Base-by-base conservation (phyloP, 2,888 invertebrate species). In the Tineola bisselliella region DNA sequence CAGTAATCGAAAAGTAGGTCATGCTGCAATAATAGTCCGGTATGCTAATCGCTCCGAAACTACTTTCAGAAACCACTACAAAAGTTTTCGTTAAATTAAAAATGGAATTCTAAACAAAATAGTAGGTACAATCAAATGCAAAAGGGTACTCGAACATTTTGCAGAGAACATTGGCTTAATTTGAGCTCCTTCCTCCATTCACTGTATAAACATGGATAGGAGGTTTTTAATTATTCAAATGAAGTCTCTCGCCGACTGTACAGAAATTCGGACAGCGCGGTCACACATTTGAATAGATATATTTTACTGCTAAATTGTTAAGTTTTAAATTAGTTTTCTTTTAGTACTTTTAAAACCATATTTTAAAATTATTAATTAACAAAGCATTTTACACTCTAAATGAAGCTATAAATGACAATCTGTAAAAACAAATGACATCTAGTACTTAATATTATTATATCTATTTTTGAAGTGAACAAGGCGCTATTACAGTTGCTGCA, bases 171-270 rank as follows among this genome's bases (percentile, higher is more conserved):
- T 54, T 54, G 54, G 54, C 54, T 54, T 18, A 1, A 54, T 54
- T 54, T 54, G 19, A 12, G 1, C 54, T 54, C 54, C 54, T 54
- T 54, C 19, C 17, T 54, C 48, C 18, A 18, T 17, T 15, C 48
- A 48, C 54, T 54, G 54, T 25, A 54, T 54, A 54, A 54, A 54
- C 54, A 54, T n/a, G 19, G 54, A 54, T 54, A 54, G 17, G 25
- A 25, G 54, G 11, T 54, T 54, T 54, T 54, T 54, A 54, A 54
- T 54, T 54, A 54, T 54, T 54, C 17, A 54, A 54, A 54, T 54
- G 54, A 54, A 54, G 54, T 52, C 18, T 17, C 18, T 17, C 13
- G 18, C 52, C 18, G 52, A 54, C 19, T 54, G 54, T 18, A 54
- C 54, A 3, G 15, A 54, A 8, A 54, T 54, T 54, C 25, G 54